These are phyloP conservation scores for Xanthia togata DNA, from an alignment of 2,888 invertebrate genomes.

Conservation along the genomic window DNA sequence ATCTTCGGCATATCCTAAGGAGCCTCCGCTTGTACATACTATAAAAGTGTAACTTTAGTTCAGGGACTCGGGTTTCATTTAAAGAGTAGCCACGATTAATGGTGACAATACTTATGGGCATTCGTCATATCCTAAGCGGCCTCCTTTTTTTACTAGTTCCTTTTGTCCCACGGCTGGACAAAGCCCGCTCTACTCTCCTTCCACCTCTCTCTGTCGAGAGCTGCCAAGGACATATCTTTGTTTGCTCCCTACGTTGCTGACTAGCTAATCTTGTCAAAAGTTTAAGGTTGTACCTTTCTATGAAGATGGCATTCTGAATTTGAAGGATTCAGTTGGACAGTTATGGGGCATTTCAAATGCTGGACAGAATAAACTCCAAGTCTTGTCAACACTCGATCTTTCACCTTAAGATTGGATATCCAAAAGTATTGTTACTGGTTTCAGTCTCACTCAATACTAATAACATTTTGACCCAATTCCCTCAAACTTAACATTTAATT, in stretches of 20 bases:
- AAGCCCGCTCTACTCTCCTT: too few relatives aligned
- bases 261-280: too few relatives aligned
- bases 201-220: too few relatives aligned
- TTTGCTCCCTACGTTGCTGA: too few relatives aligned
- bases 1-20: too few relatives aligned
- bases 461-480: constrained; percentile 7
- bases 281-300: too few relatives aligned
- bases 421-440: neutral
- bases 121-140: neutral
- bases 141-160: neutral
- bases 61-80: neutral
- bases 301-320: neutral
- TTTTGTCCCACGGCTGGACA: too few relatives aligned
- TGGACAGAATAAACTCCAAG: neutral
- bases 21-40: too few relatives aligned
- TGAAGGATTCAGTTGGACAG: neutral
- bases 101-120: neutral
- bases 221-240: too few relatives aligned
- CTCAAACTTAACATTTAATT: constrained; percentile 17
- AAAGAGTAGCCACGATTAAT: neutral
- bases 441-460: neutral
- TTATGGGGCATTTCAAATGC: neutral
- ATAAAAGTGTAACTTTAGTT: neutral
- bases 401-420: neutral
- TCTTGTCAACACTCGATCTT: neutral